phyloP scores from a whole-genome alignment of 2,888 invertebrate species.

The Julus scanicus region DNA sequence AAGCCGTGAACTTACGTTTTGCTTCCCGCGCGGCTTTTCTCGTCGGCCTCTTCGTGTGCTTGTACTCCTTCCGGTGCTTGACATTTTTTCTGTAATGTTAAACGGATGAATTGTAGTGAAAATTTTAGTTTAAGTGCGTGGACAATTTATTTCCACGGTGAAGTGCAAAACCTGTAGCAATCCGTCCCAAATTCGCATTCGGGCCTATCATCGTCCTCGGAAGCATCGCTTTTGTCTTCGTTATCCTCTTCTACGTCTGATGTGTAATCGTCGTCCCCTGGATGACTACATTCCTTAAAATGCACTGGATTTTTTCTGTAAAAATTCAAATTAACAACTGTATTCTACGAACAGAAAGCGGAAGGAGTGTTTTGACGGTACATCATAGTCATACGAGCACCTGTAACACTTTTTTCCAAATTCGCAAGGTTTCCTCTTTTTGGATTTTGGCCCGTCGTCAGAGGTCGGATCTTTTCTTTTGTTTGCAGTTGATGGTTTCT shows the following conservation, averaged over 20 bases:
- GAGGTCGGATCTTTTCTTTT: not conserved
- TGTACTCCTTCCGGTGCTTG: constrained; percentile 59
- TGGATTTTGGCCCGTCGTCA: not conserved
- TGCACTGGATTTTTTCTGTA: constrained; percentile 59
- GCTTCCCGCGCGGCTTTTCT: constrained; percentile 60
- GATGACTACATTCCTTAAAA: constrained; percentile 59
- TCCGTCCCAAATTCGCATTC: constrained; percentile 60
- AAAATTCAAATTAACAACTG: no score
- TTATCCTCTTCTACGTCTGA: constrained; percentile 56
- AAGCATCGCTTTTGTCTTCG: constrained; percentile 34
- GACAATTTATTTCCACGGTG: no score
- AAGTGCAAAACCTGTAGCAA: constrained; percentile 59
- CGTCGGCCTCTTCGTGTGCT: constrained; percentile 60
- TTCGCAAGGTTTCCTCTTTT: constrained; percentile 20
- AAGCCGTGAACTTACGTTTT: constrained; percentile 58
- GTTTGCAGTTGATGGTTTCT: no score
- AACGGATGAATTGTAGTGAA: not conserved
- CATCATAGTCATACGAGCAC: not conserved
- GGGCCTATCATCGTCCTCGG: constrained; percentile 58
- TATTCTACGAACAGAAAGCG: no score
- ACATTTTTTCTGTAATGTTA: constrained; percentile 60
- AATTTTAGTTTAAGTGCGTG: no score
- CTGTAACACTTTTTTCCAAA: constrained; percentile 54
- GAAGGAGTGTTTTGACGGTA: no score
- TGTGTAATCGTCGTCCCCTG: constrained; percentile 60